Evolutionary conservation across 2,113 vertebrate genomes (phyloP).

Genomic region (Otolemur garnettii): DNA sequence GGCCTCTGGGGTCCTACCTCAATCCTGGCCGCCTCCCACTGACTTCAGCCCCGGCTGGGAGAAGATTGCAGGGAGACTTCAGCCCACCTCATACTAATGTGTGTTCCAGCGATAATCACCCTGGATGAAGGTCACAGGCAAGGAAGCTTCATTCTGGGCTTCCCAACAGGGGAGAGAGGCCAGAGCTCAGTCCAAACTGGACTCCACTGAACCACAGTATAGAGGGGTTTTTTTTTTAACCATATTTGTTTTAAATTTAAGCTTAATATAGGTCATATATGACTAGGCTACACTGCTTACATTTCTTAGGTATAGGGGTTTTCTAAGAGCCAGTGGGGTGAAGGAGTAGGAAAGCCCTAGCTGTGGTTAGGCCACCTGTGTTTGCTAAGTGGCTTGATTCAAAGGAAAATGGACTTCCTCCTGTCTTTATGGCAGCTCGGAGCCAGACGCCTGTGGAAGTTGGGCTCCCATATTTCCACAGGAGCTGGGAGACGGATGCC

Average conservation of each 20-base stretch:
- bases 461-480: not conserved
- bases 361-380: not conserved
- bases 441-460: not conserved
- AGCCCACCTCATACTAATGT: not conserved
- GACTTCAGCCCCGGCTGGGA: not conserved
- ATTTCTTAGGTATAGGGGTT: too few relatives aligned
- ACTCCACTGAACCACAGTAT: not conserved
- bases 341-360: not conserved
- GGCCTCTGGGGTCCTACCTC: not conserved
- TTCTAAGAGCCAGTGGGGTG: not conserved
- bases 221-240: too few relatives aligned
- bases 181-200: not conserved
- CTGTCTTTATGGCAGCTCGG: not conserved
- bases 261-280: too few relatives aligned
- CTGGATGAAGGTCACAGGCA: not conserved
- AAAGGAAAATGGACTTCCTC: not conserved
- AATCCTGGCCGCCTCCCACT: not conserved
- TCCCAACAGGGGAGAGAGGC: not conserved
- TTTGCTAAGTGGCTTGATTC: not conserved
- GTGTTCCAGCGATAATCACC: not conserved
- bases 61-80: not conserved
- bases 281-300: too few relatives aligned
- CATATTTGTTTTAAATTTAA: too few relatives aligned
- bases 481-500: not conserved
- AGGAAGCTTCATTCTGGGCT: not conserved